Evolutionary conservation across 2,797 vertebrate species (phyloP).

Genomic region (Gymnoscopelus braueri): DNA sequence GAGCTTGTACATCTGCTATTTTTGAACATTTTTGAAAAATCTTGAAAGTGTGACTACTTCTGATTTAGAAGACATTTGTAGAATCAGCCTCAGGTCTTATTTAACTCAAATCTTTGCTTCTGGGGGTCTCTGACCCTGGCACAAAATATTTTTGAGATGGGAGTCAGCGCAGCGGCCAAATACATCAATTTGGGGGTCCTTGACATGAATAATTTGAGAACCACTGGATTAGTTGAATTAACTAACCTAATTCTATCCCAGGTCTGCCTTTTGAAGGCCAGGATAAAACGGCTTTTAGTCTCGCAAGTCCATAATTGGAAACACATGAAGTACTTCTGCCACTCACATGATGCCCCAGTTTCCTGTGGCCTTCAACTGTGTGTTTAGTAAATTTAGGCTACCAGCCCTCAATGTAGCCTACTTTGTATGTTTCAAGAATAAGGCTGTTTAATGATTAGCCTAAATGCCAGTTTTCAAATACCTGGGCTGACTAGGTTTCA

Average conservation of each 20-base stretch:
- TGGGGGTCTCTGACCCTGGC: too few species aligned
- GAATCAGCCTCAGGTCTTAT: too few species aligned
- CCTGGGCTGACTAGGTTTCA: background rate
- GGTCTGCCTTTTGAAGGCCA: conserved; percentile 23
- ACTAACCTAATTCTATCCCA: conserved; percentile 10
- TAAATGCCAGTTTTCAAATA: conserved; percentile 2
- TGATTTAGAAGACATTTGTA: too few species aligned
- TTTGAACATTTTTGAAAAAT: too few species aligned
- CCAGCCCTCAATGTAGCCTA: conserved; percentile 36
- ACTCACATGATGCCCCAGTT: conserved; percentile 72
- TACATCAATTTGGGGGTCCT: too few species aligned
- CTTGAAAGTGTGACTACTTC: too few species aligned
- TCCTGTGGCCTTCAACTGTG: conserved; percentile 58
- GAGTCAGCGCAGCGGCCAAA: too few species aligned
- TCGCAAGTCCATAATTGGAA: conserved; percentile 65
- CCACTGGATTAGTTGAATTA: conserved; percentile 32
- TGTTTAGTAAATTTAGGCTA: conserved; percentile 58
- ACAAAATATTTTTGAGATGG: too few species aligned
- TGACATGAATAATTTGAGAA: background rate
- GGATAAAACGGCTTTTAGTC: conserved; percentile 40
- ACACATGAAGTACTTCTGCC: conserved; percentile 54
- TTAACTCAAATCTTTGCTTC: too few species aligned
- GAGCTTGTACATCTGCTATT: too few species aligned
- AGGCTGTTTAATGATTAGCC: conserved; percentile 7
- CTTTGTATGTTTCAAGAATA: conserved; percentile 41